Percentiles rank a stretch among this genome's conserved stretches.
Evolutionary conservation across 1,140 invertebrate genomes (phyloP).

Genomic region (Drosophila nigromelanica): DNA sequence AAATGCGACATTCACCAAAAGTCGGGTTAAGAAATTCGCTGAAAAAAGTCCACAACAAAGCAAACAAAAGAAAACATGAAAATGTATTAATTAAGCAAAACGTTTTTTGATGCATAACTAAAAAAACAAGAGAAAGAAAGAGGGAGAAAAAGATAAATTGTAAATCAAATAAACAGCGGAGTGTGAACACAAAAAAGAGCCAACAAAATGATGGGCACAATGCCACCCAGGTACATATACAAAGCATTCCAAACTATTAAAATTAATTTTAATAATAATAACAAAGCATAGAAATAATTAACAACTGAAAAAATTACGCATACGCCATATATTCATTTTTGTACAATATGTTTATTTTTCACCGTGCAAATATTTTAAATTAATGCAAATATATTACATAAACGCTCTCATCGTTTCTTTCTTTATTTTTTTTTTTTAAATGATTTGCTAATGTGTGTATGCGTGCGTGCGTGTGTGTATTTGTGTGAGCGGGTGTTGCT

Average conservation of each 20-base stretch:
- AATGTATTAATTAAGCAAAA: constrained; percentile 54
- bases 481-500: constrained; percentile 3
- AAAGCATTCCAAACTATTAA: constrained; percentile 57
- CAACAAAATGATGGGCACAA: constrained; percentile 84
- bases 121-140: constrained; percentile 25
- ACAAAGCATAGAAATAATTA: constrained; percentile 57
- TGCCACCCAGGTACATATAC: constrained; percentile 84
- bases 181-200: constrained; percentile 52
- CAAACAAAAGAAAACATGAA: constrained; percentile 44
- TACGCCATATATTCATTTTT: constrained; percentile 59
- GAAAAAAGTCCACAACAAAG: constrained; percentile 40
- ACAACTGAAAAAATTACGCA: constrained; percentile 64
- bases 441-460: constrained; percentile 5
- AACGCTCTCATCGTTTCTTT: constrained; percentile 30
- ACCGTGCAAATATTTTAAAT: constrained; percentile 53
- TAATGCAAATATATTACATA: constrained; percentile 52
- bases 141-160: constrained; percentile 41
- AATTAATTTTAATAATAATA: constrained; percentile 62
- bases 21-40: constrained; percentile 42
- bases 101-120: not conserved
- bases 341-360: constrained; percentile 31
- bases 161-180: constrained; percentile 55
- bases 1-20: constrained; percentile 84
- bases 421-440: constrained; percentile 3
- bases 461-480: constrained; percentile 8